phyloP scores from a whole-genome alignment of 1,140 invertebrate species.

The Bradysia coprophila region DNA sequence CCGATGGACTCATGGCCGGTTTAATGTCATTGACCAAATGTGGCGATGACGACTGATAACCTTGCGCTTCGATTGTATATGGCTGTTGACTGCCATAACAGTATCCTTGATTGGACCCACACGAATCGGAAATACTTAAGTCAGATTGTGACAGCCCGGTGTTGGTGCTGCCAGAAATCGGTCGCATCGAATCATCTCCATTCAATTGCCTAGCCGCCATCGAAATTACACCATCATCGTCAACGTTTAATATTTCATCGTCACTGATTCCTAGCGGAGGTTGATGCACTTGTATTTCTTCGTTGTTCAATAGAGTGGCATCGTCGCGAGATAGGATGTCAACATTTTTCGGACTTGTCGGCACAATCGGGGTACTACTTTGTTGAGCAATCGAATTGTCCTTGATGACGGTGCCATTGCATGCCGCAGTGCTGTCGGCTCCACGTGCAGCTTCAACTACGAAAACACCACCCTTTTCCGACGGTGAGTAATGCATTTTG shows the following conservation, averaged over 20 bases:
- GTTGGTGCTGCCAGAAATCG: conserved; percentile 22
- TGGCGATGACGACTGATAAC: conserved; percentile 28
- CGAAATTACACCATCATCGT: neutral
- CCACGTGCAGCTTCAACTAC: conserved; percentile 44
- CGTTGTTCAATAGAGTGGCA: conserved; percentile 6
- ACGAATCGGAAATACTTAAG: conserved; percentile 46
- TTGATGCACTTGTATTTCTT: conserved; percentile 21
- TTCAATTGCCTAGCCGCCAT: conserved; percentile 6
- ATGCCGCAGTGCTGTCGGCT: conserved; percentile 14
- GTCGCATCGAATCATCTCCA: conserved; percentile 18
- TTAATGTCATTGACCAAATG: conserved; percentile 1
- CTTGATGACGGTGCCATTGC: conserved; percentile 17
- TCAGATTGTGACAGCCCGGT: conserved; percentile 60
- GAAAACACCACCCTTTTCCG: conserved; percentile 54
- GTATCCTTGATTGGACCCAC: conserved; percentile 48
- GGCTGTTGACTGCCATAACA: conserved; percentile 55
- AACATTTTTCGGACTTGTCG: neutral
- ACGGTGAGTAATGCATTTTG: conserved; percentile 42
- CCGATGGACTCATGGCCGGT: neutral
- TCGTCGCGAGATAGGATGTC: neutral
- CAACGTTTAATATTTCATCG: neutral
- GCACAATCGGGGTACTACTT: neutral
- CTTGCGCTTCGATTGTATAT: conserved; percentile 50
- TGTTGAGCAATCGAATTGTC: conserved; percentile 1
- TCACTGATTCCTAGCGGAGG: conserved; percentile 8